Evolutionary conservation across 2,888 invertebrate species (phyloP).

Genomic region (Actias luna): DNA sequence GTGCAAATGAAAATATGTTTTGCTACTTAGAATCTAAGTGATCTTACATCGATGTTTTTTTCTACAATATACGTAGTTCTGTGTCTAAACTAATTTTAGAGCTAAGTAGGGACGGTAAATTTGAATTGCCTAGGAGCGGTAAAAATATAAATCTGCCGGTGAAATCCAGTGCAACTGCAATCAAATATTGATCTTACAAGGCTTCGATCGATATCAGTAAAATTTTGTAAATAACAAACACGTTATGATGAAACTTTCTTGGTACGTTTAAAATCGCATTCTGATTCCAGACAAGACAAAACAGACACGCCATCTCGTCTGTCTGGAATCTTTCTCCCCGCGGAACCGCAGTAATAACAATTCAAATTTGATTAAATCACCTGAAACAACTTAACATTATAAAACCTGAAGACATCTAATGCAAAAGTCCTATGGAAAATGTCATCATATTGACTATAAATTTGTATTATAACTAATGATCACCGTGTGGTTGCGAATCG

Average conservation of each 20-base stretch:
- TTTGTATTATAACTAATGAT: no score
- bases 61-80: no score
- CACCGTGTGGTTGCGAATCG: no score
- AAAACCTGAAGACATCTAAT: not conserved
- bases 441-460: no score
- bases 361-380: not conserved
- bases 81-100: no score
- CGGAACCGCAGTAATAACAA: conserved; percentile 5
- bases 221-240: not conserved
- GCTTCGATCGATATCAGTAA: not conserved
- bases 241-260: not conserved
- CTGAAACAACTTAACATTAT: not conserved
- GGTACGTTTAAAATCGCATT: not conserved
- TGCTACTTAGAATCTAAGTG: no score
- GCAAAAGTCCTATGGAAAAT: not conserved
- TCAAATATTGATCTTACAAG: not conserved
- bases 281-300: not conserved
- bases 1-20: no score
- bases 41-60: no score
- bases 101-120: no score
- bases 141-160: not conserved
- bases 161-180: not conserved
- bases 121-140: no score
- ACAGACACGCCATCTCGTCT: conserved; percentile 1
- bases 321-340: conserved; percentile 17